Evolutionary conservation across 2,888 invertebrate species (phyloP).

Genomic region (Drosophila melanosoma): DNA sequence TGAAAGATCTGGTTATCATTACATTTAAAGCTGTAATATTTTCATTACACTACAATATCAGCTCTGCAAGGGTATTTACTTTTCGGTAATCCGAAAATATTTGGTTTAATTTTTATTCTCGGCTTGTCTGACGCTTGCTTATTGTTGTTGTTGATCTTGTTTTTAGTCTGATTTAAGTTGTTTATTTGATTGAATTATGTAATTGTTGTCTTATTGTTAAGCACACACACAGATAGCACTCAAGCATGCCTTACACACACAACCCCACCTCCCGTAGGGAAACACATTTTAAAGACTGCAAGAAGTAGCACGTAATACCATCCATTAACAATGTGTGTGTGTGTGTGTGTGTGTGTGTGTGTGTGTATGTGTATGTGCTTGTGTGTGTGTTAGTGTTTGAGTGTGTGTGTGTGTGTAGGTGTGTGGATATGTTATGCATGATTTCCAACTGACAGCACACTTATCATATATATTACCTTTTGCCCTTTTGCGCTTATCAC

Average conservation of each 20-base stretch:
- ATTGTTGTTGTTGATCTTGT: constrained; percentile 49
- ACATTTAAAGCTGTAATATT: not conserved
- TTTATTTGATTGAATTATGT: constrained; percentile 78
- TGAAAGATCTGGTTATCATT: not conserved
- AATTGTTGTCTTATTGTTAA: constrained; percentile 76
- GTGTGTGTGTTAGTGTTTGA: constrained; percentile 5
- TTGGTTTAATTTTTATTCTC: constrained; percentile 50
- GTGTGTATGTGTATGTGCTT: constrained; percentile 25
- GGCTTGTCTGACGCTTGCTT: constrained; percentile 41
- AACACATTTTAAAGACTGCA: constrained; percentile 35
- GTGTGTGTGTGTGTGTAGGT: constrained; percentile 28
- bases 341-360: constrained; percentile 14
- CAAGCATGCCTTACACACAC: constrained; percentile 9
- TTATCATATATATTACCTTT: constrained; percentile 51
- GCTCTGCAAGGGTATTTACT: constrained; percentile 3
- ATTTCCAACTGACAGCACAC: constrained; percentile 36
- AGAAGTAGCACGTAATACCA: constrained; percentile 15
- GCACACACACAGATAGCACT: constrained; percentile 51
- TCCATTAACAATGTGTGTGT: constrained; percentile 1
- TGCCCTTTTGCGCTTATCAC: constrained; percentile 10
- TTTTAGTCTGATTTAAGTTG: constrained; percentile 63
- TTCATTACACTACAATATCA: not conserved
- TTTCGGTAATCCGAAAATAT: not conserved
- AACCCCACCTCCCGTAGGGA: not conserved
- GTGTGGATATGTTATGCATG: constrained; percentile 33